Evolutionary conservation across 2,113 vertebrate genomes (phyloP), one percentile per base, ranked within the genome.

Genomic region (Corythaeola cristata): DNA sequence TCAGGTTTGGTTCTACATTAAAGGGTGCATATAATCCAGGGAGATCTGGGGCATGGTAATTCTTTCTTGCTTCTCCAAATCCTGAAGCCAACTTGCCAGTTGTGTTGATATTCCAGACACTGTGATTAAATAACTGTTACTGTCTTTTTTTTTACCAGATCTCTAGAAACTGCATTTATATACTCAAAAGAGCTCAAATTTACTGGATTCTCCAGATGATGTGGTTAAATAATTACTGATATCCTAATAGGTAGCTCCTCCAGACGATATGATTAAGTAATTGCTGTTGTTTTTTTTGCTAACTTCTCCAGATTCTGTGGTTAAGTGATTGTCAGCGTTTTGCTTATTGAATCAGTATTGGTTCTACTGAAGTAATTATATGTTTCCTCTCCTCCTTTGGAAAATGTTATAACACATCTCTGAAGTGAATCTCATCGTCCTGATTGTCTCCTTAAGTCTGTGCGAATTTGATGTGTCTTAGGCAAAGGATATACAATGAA

Each of bases 231-330:
- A 93, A 93, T 82, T 74, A 39, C 32, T 71, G 64, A 82, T 91
- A 74, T 85, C 60, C 47, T 90, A 45, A 30, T 56, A 78, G 32
- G 66, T 52, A 63, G 8, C 50, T 91, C 62, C 60, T 79, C 56
- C 84, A 91, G 93, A 91, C 41, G 1, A 37, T 37, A 15, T 52
- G 79, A 94, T 95, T 91, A 88, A 88, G 89, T 93, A 96, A 86
- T 91, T 82, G 50, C 45, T 69, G 24, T 28, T 66, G 35, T 60
- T 74, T 69, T 68, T 44, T 72, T 73, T 69, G 15, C 50, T 64
- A 77, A 59, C 24, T 90, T 67, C 62, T 86, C 66, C 50, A 56
- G 22, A 80, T 91, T 68, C 62, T 74, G 59, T 32, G 69, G 74
- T 78, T 81, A 73, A 73, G 22, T 39, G 37, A 68, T 74, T 88